These are phyloP conservation scores for Pteria penguin DNA, from an alignment of 2,888 invertebrate genomes.

Conservation along the genomic window DNA sequence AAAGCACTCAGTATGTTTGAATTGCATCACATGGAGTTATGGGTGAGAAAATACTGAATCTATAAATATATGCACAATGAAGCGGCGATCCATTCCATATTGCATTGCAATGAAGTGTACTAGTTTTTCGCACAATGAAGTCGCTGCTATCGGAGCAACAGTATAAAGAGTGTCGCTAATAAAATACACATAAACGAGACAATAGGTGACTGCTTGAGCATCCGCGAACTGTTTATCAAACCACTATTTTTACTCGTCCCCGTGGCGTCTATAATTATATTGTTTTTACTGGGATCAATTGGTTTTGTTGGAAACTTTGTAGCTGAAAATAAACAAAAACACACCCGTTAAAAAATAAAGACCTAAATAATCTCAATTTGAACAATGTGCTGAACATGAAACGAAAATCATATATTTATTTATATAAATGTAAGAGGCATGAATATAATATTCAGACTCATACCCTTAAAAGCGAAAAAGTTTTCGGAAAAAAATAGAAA, in stretches of 20 bases:
- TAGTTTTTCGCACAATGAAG: background rate
- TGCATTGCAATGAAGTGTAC: background rate
- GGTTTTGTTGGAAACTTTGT: slow-evolving; percentile 12
- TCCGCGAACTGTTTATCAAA: slow-evolving; percentile 16
- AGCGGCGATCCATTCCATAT: too few relatives aligned
- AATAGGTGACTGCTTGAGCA: background rate
- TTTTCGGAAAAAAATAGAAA: background rate
- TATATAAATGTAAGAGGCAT: too few relatives aligned
- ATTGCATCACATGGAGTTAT: too few relatives aligned
- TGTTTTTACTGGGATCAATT: slow-evolving; percentile 15
- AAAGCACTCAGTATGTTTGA: too few relatives aligned
- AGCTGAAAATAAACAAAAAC: background rate
- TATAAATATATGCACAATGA: too few relatives aligned
- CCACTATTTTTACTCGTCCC: slow-evolving; percentile 10
- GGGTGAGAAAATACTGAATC: too few relatives aligned
- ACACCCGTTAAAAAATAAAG: too few relatives aligned
- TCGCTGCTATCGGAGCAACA: slow-evolving; percentile 18
- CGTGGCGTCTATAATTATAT: slow-evolving; percentile 18
- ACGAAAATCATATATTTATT: too few relatives aligned
- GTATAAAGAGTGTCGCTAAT: slow-evolving; percentile 4
- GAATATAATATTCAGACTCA: too few relatives aligned
- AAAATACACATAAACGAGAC: background rate
- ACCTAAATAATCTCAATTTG: too few relatives aligned
- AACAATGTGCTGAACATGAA: too few relatives aligned
- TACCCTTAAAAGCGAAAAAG: background rate